Base-by-base conservation (phyloP, 2,797 vertebrate species). In the Danio albolineatus region DNA sequence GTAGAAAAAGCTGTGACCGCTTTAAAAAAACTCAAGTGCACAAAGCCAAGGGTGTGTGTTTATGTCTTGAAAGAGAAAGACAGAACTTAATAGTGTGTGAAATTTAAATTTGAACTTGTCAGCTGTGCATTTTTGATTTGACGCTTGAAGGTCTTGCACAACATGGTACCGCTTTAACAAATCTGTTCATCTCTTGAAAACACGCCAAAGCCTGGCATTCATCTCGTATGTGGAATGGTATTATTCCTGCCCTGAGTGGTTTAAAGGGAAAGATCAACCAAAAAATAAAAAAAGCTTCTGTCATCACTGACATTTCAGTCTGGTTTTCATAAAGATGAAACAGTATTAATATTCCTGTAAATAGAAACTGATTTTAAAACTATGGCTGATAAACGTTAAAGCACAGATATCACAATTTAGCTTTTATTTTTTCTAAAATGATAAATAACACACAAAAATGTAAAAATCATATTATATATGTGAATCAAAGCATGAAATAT, bases 111-210 rank as follows among this genome's bases (percentile, higher is more conserved):
- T 76, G 46, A 73, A 72, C 61, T 80, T 76, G 36, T 57, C 46
- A 69, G 49, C 59, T 38, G 3, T 60, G n/a, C 80, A 79, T 80
- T 84, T 82, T 48, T 64, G 7, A 54, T 54, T 53, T 44, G 59
- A 54, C 7, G 16, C 17, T 84, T 69, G 62, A 16, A 56, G 51
- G 39, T 44, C 21, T 49, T 73, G 73, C 39, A 66, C 38, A 69
- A 2, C 48, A 51, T 51, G 57, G 48, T 13, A 64, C 69, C n/a
- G 16, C 61, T 83, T 78, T 86, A 82, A 88, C 81, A 86, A 79
- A 78, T 81, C 61, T 73, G 81, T 69, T 80, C 73, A 88, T 86
- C 89, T 90, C 73, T 74, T 79, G 81, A 86, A 79, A 49, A 89
- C 89, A 89, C 84, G 69, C 70, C 76, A 79, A 59, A 73, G 51